Percentiles rank a stretch among this genome's conserved stretches.
phyloP scores from a whole-genome alignment of 2,888 invertebrate genomes.

The Branchipolynoe longqiensis region DNA sequence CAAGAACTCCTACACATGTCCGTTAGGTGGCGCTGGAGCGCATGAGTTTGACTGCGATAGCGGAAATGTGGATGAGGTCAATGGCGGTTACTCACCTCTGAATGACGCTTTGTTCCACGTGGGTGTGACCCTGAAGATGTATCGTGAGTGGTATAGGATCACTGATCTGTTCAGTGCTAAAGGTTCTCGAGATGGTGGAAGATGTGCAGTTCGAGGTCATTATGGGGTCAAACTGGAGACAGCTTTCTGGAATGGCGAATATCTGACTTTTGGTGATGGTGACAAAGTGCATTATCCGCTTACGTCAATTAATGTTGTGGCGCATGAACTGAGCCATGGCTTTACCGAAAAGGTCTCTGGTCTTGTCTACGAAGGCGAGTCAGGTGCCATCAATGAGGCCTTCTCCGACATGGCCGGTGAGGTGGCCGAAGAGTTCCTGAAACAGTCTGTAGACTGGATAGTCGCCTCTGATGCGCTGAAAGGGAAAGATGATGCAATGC shows the following conservation, averaged over 20 bases:
- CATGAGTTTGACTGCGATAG: constrained; percentile 64
- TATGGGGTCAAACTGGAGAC: constrained; percentile 42
- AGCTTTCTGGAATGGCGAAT: constrained; percentile 66
- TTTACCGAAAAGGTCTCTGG: constrained; percentile 69
- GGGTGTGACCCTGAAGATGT: constrained; percentile 9
- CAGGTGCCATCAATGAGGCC: constrained; percentile 72
- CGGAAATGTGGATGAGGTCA: constrained; percentile 66
- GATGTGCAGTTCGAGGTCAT: constrained; percentile 16
- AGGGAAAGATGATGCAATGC: not conserved
- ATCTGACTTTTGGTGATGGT: constrained; percentile 71
- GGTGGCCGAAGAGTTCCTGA: constrained; percentile 25
- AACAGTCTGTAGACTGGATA: constrained; percentile 1
- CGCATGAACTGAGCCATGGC: constrained; percentile 72
- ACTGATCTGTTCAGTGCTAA: not conserved
- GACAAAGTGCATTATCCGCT: constrained; percentile 66
- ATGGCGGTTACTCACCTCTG: constrained; percentile 68
- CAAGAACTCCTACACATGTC: not conserved
- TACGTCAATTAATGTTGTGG: constrained; percentile 68
- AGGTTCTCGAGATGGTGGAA: not conserved
- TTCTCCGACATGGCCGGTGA: constrained; percentile 71
- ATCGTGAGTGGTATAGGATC: constrained; percentile 27
- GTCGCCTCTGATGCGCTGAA: constrained; percentile 10
- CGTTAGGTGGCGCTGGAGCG: not conserved
- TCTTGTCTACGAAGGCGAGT: constrained; percentile 68
- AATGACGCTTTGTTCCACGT: constrained; percentile 21